A percentile compares a stretch with the other conserved stretches of the same genome.
These are phyloP conservation scores for Dasyurus viverrinus DNA, from an alignment of 2,113 vertebrate genomes.

Conservation along the genomic window DNA sequence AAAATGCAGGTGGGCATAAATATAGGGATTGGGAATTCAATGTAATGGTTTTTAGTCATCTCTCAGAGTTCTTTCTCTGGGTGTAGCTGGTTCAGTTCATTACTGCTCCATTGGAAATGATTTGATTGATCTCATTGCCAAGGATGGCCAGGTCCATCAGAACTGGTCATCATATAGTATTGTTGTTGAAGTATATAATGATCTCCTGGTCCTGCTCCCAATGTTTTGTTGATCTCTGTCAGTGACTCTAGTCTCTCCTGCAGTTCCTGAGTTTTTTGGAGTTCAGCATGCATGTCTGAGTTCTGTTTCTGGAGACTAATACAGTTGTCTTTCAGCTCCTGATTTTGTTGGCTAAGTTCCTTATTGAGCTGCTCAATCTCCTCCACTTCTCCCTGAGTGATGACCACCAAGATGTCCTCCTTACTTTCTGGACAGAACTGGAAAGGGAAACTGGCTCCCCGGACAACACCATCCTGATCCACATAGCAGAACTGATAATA, in stretches of 20 bases:
- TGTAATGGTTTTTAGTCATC: no score
- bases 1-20: no score
- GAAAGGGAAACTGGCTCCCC: slow-evolving; percentile 83
- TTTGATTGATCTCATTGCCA: no score
- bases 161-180: no score
- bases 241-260: slow-evolving; percentile 72
- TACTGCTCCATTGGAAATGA: no score
- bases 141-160: no score
- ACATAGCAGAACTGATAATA: slow-evolving; percentile 88
- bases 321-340: slow-evolving; percentile 75
- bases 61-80: no score
- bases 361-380: slow-evolving; percentile 79
- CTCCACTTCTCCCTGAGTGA: slow-evolving; percentile 81
- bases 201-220: no score
- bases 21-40: no score
- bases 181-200: no score
- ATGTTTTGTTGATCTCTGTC: slow-evolving; percentile 56
- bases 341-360: slow-evolving; percentile 74
- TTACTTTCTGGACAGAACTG: slow-evolving; percentile 80
- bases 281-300: slow-evolving; percentile 59
- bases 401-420: slow-evolving; percentile 83
- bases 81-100: no score
- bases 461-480: slow-evolving; percentile 80
- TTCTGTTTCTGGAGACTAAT: slow-evolving; percentile 72
- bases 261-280: slow-evolving; percentile 69